These are phyloP conservation scores for Fregata magnificens DNA, from an alignment of 2,113 vertebrate species.

Conservation along the genomic window DNA sequence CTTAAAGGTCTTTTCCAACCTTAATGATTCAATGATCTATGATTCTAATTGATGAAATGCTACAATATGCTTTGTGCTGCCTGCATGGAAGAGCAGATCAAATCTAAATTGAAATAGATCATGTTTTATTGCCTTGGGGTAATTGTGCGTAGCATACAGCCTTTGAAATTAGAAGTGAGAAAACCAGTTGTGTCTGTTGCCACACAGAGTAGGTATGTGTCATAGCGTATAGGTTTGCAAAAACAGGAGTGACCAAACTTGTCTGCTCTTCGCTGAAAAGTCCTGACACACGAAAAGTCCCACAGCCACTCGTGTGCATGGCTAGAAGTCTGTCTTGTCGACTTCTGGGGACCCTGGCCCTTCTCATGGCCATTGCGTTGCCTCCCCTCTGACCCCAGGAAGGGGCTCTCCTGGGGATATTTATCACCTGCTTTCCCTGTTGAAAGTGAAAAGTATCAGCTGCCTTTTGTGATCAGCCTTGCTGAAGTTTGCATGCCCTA, in stretches of 20 bases:
- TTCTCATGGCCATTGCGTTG: not conserved
- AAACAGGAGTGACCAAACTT: not conserved
- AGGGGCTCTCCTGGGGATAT: not conserved
- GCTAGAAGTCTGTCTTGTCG: not conserved
- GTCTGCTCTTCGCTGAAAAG: not conserved
- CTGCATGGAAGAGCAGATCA: not conserved
- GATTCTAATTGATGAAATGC: not conserved
- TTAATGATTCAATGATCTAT: not conserved
- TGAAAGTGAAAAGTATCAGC: not conserved
- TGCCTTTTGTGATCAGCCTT: not conserved
- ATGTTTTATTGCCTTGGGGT: not conserved
- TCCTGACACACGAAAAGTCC: not conserved
- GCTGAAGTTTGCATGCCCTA: not conserved
- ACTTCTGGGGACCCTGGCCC: not conserved
- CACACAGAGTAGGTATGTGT: not conserved
- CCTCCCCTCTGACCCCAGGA: not conserved
- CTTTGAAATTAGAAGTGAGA: not conserved
- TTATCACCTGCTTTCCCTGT: not conserved
- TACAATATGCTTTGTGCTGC: not conserved
- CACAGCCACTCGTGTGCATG: accelerated
- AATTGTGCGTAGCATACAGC: not conserved
- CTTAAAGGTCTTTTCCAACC: not conserved
- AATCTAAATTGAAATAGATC: not conserved
- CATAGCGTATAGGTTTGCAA: not conserved
- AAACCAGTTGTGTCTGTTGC: not conserved